phyloP scores from a whole-genome alignment of 2,113 vertebrate genomes.

The Procapra przewalskii region DNA sequence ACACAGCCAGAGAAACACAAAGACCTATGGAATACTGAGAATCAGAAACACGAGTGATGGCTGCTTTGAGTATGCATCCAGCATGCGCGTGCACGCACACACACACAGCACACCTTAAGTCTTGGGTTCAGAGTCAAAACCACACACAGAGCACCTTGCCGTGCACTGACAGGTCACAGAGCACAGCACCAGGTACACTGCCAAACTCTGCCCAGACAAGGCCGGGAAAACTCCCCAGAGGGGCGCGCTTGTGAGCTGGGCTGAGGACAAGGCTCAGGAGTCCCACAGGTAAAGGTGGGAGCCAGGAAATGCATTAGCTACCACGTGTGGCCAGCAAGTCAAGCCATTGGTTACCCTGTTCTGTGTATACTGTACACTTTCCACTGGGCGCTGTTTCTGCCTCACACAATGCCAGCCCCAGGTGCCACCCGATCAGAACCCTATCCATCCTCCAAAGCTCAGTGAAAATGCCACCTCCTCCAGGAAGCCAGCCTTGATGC shows the following conservation, averaged over 20 bases:
- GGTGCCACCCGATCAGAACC: background rate
- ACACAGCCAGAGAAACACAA: background rate
- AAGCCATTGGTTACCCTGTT: background rate
- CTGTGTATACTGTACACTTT: rapidly evolving
- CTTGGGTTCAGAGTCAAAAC: background rate
- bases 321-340: background rate
- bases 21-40: background rate
- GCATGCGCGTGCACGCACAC: rapidly evolving
- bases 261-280: background rate
- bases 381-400: background rate
- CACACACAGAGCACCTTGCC: background rate
- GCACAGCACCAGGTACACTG: background rate
- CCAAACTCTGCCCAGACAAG: background rate
- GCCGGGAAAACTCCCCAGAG: background rate
- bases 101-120: too few species aligned
- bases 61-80: background rate
- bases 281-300: background rate
- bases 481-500: background rate
- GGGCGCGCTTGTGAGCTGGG: background rate
- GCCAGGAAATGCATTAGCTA: background rate
- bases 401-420: background rate
- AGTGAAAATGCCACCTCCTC: background rate
- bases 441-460: background rate
- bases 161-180: background rate
- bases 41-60: rapidly evolving